These are phyloP conservation scores for Pseudois nayaur DNA, from an alignment of 2,113 vertebrate genomes.

Conservation along the genomic window DNA sequence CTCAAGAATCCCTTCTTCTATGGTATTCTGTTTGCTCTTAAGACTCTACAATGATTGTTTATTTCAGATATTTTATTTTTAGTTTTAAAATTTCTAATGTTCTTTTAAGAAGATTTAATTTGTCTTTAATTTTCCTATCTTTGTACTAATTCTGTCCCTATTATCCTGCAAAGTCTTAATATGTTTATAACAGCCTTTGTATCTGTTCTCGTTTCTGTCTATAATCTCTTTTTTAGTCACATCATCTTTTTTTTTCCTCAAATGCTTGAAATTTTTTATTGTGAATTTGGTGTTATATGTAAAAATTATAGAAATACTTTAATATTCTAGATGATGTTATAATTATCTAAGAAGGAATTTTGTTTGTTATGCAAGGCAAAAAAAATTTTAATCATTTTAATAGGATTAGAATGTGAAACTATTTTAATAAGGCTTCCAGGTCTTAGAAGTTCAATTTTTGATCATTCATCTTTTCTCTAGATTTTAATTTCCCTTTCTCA, in stretches of 20 bases:
- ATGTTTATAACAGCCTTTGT: not conserved
- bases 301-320: not conserved
- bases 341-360: not conserved
- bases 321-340: not conserved
- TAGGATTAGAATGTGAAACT: not conserved
- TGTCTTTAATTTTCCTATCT: not conserved
- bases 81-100: not conserved
- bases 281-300: not conserved
- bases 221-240: not conserved
- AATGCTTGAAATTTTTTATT: not conserved
- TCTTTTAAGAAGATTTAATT: not conserved
- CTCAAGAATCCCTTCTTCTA: not conserved
- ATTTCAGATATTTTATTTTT: not conserved
- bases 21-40: not conserved
- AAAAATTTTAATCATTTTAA: not conserved
- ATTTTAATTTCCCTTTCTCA: not conserved
- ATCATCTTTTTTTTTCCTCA: not conserved
- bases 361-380: not conserved
- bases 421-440: not conserved
- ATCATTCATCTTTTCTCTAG: not conserved
- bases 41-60: not conserved
- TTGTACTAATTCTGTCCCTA: not conserved
- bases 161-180: not conserved
- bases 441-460: not conserved
- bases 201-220: not conserved